Percentiles rank a stretch among this genome's conserved stretches.
These are phyloP conservation scores for Conus betulinus DNA, from an alignment of 1,140 invertebrate species.

Conservation along the genomic window DNA sequence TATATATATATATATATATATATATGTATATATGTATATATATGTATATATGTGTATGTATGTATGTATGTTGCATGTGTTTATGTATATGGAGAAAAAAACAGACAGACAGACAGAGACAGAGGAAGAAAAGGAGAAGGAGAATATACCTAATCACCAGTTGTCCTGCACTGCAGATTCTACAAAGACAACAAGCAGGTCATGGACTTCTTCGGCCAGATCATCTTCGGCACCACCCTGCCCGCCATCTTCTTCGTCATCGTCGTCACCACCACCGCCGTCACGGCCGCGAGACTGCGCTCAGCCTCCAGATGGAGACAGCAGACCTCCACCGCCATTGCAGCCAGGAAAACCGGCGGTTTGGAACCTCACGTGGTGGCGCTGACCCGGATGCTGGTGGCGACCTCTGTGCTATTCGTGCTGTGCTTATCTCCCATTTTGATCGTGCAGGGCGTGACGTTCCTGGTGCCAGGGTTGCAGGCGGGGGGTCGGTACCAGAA, in stretches of 20 bases:
- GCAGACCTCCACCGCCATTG: not conserved
- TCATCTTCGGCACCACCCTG: slow-evolving; percentile 11
- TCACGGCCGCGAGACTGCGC: slow-evolving; percentile 27
- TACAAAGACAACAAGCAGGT: slow-evolving; percentile 29
- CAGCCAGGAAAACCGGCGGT: not conserved
- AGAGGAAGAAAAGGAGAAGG: not conserved
- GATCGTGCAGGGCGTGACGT: not conserved
- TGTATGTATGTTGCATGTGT: too few species aligned
- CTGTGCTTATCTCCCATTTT: slow-evolving; percentile 11
- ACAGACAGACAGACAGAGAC: slow-evolving; percentile 21
- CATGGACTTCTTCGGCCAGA: slow-evolving; percentile 18
- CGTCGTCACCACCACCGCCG: slow-evolving; percentile 22
- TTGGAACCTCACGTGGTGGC: not conserved
- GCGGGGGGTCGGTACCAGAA: not conserved
- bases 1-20: too few species aligned
- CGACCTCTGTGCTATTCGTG: slow-evolving; percentile 25
- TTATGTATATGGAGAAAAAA: too few species aligned
- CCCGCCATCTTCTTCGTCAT: slow-evolving; percentile 1
- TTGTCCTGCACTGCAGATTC: not conserved
- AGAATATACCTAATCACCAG: not conserved
- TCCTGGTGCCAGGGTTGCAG: not conserved
- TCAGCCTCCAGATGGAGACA: slow-evolving; percentile 4
- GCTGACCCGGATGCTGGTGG: slow-evolving; percentile 22
- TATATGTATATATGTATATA: too few species aligned
- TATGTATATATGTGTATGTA: too few species aligned